These are phyloP conservation scores for Dryococelus australis DNA, from an alignment of 2,888 invertebrate genomes.

Conservation along the genomic window DNA sequence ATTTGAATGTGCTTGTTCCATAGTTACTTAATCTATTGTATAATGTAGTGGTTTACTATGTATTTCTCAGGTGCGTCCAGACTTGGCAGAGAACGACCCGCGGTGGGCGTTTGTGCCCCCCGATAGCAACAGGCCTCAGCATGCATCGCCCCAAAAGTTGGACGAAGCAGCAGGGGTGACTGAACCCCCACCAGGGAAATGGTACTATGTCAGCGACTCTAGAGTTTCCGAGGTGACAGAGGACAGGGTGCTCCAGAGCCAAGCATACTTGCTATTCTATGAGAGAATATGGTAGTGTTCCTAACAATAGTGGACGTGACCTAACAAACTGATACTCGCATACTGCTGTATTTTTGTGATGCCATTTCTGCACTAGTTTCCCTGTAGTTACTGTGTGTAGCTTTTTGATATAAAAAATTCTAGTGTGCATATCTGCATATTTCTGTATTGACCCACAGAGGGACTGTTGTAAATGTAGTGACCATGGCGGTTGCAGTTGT, in stretches of 20 bases:
- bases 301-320: background rate
- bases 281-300: conserved; percentile 80
- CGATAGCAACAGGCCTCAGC: conserved; percentile 60
- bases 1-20: too few relatives aligned
- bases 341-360: background rate
- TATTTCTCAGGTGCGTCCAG: conserved; percentile 63
- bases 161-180: conserved; percentile 51
- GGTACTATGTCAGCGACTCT: conserved; percentile 95
- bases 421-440: background rate
- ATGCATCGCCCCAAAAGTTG: background rate
- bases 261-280: conserved; percentile 96
- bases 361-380: background rate
- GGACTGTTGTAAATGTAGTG: too few relatives aligned
- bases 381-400: background rate
- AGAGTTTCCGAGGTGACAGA: conserved; percentile 83
- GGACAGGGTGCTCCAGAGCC: conserved; percentile 79
- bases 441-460: too few relatives aligned
- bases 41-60: too few relatives aligned
- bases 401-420: background rate
- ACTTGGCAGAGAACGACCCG: conserved; percentile 68
- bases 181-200: conserved; percentile 73
- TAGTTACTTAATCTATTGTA: too few relatives aligned
- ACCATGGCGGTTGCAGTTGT: too few relatives aligned
- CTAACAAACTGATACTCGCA: conserved; percentile 2
- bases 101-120: conserved; percentile 76